Evolutionary conservation across 2,888 invertebrate species (phyloP), one percentile per base, ranked within the genome.

Genomic region (Thelaira solivaga): DNA sequence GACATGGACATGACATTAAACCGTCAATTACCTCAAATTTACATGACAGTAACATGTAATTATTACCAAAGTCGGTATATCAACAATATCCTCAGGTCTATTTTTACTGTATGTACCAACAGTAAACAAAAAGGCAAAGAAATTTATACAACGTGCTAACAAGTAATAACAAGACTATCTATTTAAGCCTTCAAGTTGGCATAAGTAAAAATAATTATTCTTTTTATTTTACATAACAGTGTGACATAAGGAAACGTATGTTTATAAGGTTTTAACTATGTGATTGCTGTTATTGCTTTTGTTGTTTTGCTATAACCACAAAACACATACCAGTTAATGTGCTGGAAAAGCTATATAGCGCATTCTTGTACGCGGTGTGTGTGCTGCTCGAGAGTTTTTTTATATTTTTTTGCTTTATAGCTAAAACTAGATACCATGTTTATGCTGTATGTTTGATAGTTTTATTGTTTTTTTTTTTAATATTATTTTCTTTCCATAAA

Each of bases 321-420:
- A 43, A 77, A 61, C 71, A 72, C 61, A 76, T 67, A 61, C 62
- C 61, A 72, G 59, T 55, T 77, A 77, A 68, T 68, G 72, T 65
- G 65, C 31, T 2, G 11, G 31, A 10, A n/a, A n/a, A n/a, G n/a
- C n/a, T n/a, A n/a, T n/a, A n/a, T n/a, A n/a, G n/a, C n/a, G n/a
- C n/a, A n/a, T n/a, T n/a, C n/a, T n/a, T n/a, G n/a, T n/a, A n/a
- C n/a, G n/a, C n/a, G n/a, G n/a, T n/a, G n/a, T 34, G 1, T 34
- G 34, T 34, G 34, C 34, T 11, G 11, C 2, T n/a, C 4, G n/a
- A 3, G n/a, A 0, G 34, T 2, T 1, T 34, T 34, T 34, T 34
- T n/a, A n/a, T n/a, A n/a, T n/a, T 34, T 24, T 39, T 68, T 13
- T 34, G 5, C 13, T 43, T 18, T 20, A 43, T 11, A 43, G 24